phyloP scores from a whole-genome alignment of 1,140 invertebrate genomes.

The Aethina tumida region DNA sequence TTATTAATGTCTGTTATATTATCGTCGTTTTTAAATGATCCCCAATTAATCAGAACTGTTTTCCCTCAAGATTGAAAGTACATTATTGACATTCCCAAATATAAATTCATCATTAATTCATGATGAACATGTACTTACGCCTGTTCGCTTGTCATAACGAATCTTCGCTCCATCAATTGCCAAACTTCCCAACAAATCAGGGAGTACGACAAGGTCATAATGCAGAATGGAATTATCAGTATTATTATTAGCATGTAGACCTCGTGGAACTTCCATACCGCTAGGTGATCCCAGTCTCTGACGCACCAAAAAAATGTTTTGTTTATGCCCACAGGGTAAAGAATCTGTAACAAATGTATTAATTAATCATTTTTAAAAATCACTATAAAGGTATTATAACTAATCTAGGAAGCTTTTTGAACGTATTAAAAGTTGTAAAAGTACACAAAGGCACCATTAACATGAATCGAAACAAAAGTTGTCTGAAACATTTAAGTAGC shows the following conservation, averaged over 20 bases:
- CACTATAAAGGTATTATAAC: constrained; percentile 15
- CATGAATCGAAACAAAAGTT: too few species aligned
- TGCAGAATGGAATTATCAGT: constrained; percentile 48
- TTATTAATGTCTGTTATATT: too few species aligned
- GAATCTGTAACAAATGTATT: constrained; percentile 46
- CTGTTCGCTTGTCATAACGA: constrained; percentile 45
- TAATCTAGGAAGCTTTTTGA: too few species aligned
- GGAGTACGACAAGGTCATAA: constrained; percentile 58
- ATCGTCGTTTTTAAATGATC: too few species aligned
- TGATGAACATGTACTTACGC: constrained; percentile 24
- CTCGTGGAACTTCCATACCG: constrained; percentile 49
- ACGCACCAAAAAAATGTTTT: constrained; percentile 52
- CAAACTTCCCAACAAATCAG: constrained; percentile 59
- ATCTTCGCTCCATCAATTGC: constrained; percentile 45
- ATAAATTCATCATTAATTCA: too few species aligned
- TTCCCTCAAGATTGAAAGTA: too few species aligned
- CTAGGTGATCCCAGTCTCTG: constrained; percentile 40
- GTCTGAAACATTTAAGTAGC: too few species aligned
- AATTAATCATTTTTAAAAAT: too few species aligned
- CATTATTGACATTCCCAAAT: too few species aligned
- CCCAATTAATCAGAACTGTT: too few species aligned
- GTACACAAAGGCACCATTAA: too few species aligned
- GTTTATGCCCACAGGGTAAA: constrained; percentile 43
- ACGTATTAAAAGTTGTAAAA: too few species aligned
- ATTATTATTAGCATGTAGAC: constrained; percentile 56